These are phyloP conservation scores for Stichodactyla mertensii DNA, from an alignment of 64 coral and sea anemone genomes.

Conservation along the genomic window DNA sequence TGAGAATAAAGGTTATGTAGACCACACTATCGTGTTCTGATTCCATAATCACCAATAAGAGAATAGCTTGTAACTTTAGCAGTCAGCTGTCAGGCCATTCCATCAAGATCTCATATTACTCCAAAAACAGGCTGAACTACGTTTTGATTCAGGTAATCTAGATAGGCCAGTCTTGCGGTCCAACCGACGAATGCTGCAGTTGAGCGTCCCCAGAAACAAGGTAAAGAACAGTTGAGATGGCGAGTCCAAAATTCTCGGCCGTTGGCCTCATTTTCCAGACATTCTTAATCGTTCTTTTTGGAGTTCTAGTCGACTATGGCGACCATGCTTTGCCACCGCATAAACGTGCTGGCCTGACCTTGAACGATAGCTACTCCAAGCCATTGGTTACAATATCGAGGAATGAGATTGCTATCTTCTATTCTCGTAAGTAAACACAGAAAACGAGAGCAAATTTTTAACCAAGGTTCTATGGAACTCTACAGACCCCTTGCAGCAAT, in stretches of 20 bases:
- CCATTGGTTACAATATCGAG: neutral
- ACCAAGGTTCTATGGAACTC: neutral
- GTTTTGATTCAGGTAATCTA: neutral
- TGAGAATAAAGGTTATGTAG: neutral
- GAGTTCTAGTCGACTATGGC: conserved; percentile 53
- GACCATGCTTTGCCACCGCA: conserved; percentile 52
- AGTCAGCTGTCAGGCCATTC: neutral
- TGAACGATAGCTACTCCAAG: neutral
- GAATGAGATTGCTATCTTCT: conserved; percentile 61
- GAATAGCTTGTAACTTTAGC: neutral
- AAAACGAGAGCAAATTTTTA: too few relatives aligned
- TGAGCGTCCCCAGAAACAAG: neutral
- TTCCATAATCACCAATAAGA: neutral
- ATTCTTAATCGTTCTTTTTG: conserved; percentile 54
- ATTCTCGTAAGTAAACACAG: conserved; percentile 49
- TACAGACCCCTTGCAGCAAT: too few relatives aligned
- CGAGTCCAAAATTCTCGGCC: conserved; percentile 38
- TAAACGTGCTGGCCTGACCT: neutral
- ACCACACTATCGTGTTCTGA: neutral
- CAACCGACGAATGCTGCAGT: neutral
- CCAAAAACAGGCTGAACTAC: neutral
- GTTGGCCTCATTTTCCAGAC: conserved; percentile 31
- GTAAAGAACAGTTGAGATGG: neutral
- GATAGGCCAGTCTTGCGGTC: neutral
- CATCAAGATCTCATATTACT: neutral